These are phyloP conservation scores for Otus sunia DNA, from an alignment of 2,113 vertebrate genomes.

Conservation along the genomic window DNA sequence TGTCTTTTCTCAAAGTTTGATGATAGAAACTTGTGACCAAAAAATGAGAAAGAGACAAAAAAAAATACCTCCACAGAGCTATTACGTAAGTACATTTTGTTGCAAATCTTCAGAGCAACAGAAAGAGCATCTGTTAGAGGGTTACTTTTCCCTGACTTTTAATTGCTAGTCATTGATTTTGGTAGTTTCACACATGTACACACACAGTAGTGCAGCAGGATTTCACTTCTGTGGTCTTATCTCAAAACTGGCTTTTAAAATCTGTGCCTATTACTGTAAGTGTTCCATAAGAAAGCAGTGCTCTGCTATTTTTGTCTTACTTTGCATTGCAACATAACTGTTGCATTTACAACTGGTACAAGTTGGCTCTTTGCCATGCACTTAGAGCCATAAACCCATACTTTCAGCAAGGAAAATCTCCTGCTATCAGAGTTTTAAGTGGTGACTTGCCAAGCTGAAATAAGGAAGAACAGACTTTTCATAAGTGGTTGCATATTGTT, in stretches of 20 bases:
- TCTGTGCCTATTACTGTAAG: neutral
- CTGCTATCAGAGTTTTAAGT: neutral
- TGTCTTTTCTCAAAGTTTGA: neutral
- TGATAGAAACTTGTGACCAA: neutral
- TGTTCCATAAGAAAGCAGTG: neutral
- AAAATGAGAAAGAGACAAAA: neutral
- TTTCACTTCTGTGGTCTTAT: neutral
- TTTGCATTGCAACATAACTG: neutral
- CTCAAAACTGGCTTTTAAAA: conserved; percentile 8
- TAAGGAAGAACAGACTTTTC: neutral
- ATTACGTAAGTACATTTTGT: neutral
- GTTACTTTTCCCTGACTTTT: conserved; percentile 22
- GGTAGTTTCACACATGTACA: neutral
- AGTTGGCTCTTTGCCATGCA: neutral
- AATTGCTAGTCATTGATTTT: conserved; percentile 8
- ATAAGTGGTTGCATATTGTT: neutral
- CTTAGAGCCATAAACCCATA: neutral
- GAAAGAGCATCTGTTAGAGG: neutral
- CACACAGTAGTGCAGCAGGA: neutral
- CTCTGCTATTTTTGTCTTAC: neutral
- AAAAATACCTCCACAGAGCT: neutral
- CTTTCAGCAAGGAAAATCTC: conserved; percentile 15
- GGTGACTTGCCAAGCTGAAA: neutral
- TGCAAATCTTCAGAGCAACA: neutral
- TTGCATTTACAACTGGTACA: neutral